Evolutionary conservation across 1,140 invertebrate species (phyloP), one percentile per base, ranked within the genome.

Genomic region (Temnothorax longispinosus): DNA sequence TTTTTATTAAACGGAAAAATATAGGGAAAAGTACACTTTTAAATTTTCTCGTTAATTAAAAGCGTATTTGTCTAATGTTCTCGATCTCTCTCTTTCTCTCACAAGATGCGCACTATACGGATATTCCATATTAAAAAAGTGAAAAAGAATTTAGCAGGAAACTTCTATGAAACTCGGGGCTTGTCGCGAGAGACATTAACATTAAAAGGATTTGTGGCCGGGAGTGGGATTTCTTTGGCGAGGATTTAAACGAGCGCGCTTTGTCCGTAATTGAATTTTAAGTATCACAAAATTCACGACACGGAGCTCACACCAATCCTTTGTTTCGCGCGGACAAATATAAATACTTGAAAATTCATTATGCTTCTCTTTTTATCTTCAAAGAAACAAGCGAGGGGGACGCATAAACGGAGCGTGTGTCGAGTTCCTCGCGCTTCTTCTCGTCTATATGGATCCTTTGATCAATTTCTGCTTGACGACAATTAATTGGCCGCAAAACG

Each of bases 191-290:
- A 77, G 41, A 77, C 56, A 77, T 77, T 65, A 65, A 78, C 76
- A 78, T 78, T 78, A 64, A 78, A 78, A 11, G 27, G 58, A 78
- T 78, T 78, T 65, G 58, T 65, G 56, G 75, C 18, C 41, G 41
- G 32, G 41, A 77, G 41, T 62, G 58, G 41, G 75, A 77, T 77
- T 77, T 77, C 56, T 77, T 62, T 44, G 58, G 75, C 27, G 41
- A 32, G 7, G 27, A 78, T 78, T 78, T 78, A 78, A 78, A 78
- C 60, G 32, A 78, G 60, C 44, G 60, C 76, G 18, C 76, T 78
- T 78, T 78, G 60, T 18, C 15, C 27, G 60, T 78, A 65, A 78
- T 78, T 78, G 76, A 78, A 78, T 78, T 78, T 78, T 78, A 78
- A 78, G 76, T 65, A 50, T 78, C 60, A 78, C 60, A 65, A 78